phyloP scores from a whole-genome alignment of 2,797 vertebrate genomes.

The Silurus lanzhouensis region DNA sequence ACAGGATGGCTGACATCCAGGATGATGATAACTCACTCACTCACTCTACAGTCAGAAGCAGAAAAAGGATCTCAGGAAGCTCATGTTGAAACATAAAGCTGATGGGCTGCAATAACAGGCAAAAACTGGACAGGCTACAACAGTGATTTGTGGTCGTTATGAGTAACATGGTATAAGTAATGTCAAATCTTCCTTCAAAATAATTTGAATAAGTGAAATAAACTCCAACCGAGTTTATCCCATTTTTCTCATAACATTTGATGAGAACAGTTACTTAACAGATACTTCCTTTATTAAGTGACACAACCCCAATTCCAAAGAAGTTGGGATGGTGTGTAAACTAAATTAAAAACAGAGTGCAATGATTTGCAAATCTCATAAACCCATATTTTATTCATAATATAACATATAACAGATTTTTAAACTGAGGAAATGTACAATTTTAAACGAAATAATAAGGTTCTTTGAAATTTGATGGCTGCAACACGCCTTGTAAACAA shows the following conservation, averaged over 20 bases:
- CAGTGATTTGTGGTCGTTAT: background rate
- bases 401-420: too few species aligned
- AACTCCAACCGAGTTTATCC: background rate
- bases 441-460: too few species aligned
- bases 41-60: background rate
- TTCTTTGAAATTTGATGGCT: too few species aligned
- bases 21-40: background rate
- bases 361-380: too few species aligned
- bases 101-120: too few species aligned
- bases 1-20: background rate
- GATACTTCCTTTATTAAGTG: background rate
- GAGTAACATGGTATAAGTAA: background rate
- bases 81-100: background rate
- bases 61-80: background rate
- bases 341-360: too few species aligned
- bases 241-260: background rate
- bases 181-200: background rate
- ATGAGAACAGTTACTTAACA: background rate
- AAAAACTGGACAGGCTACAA: background rate
- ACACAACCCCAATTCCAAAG: too few species aligned
- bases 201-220: background rate
- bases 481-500: too few species aligned
- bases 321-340: too few species aligned
- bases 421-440: too few species aligned
- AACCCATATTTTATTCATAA: too few species aligned